Evolutionary conservation across 2,113 vertebrate species (phyloP), one percentile per base, ranked within the genome.

Genomic region (Athene cunicularia): DNA sequence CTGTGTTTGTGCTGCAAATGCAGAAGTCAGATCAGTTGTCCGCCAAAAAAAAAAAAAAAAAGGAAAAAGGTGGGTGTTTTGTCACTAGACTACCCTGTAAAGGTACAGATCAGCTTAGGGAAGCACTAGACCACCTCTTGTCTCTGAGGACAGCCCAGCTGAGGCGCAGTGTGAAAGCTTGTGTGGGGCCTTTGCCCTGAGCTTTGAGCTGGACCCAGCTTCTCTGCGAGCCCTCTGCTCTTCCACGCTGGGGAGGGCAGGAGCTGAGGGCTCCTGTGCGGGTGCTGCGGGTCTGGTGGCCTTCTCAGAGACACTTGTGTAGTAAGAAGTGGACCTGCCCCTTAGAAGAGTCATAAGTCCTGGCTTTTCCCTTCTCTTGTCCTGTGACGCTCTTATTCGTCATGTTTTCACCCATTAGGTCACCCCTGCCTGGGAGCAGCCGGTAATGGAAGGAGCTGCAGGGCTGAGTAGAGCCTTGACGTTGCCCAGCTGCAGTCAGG

Each of bases 231-330:
- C 45, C 4, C 1, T 2, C 24, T 8, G 41, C 26, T 64, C 26
- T 55, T 32, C 39, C 26, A 1, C 1, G 4, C 64, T 7, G 21
- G 3, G 49, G n/a, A 1, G 5, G 14, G 30, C 76, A 16, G 45
- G 5, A 39, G n/a, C 75, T 6, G 39, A 5, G 62, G 12, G 22
- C 32, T 39, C 64, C 56, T 7, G 11, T 19, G 74, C 10, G 2
- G 35, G 19, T 11, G n/a, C 16, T 6, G 56, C 14, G 37, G 37
- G 7, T 11, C 52, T 41, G 59, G 72, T 2, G 11, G 28, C 50
- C 56, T 19, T 32, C 37, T 32, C 3, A 5, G 39, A 56, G 50
- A 21, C 33, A 23, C 21, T 15, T 33, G 37, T 3, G 24, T 7
- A 9, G n/a, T 8, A 3, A 39, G 74, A 63, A n/a, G 63, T 4